A percentile compares a stretch with the other conserved stretches of the same genome.
Conservation (phyloP, 2,888 invertebrate genomes). For the Cistogaster globosa region DNA sequence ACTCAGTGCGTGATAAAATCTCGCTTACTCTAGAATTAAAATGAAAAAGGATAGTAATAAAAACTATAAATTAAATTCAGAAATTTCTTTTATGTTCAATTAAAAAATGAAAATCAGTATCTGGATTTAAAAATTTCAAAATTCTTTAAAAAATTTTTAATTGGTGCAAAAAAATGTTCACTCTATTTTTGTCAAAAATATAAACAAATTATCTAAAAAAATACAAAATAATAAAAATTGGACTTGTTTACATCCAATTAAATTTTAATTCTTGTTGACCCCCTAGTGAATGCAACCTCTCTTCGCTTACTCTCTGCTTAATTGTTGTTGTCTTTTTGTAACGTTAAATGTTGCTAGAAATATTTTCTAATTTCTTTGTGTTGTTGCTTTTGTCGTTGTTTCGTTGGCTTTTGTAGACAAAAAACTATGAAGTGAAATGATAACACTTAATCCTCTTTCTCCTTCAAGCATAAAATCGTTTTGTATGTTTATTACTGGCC, state of each 20-base stretch:
- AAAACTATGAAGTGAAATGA: slow-evolving; percentile 72
- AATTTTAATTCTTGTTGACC: slow-evolving; percentile 60
- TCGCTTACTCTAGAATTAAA: no score
- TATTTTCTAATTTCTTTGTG: slow-evolving; percentile 37
- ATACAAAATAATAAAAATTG: slow-evolving; percentile 28
- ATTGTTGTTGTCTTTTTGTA: slow-evolving; percentile 41
- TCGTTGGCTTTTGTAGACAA: slow-evolving; percentile 35
- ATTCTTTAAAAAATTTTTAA: no score
- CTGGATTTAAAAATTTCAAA: no score
- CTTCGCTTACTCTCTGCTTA: slow-evolving; percentile 41
- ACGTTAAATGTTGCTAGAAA: slow-evolving; percentile 56
- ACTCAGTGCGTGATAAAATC: no score
- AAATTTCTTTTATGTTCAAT: no score
- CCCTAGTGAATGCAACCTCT: slow-evolving; percentile 44
- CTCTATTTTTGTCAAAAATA: no score
- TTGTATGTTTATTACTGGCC: slow-evolving; percentile 63
- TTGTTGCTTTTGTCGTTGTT: slow-evolving; percentile 24
- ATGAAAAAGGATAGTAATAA: no score
- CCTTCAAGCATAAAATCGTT: slow-evolving; percentile 70
- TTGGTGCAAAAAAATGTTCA: no score
- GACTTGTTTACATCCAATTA: slow-evolving; percentile 72
- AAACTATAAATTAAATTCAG: no score
- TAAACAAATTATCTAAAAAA: slow-evolving; percentile 26
- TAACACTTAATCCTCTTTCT: slow-evolving; percentile 71
- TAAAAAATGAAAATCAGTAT: no score